These are phyloP conservation scores for Alosa alosa DNA, from an alignment of 2,113 vertebrate species.

Conservation along the genomic window DNA sequence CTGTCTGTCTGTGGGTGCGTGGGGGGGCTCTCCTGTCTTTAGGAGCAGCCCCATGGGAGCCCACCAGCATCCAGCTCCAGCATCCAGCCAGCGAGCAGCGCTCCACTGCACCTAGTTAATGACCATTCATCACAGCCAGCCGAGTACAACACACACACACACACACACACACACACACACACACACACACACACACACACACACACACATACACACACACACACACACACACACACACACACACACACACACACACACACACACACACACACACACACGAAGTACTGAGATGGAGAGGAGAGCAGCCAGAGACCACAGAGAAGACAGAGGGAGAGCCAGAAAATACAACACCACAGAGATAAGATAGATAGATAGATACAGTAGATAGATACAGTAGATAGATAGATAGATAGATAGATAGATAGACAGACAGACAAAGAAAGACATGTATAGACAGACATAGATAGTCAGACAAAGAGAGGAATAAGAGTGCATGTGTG, in stretches of 20 bases:
- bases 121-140: background rate
- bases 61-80: background rate
- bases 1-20: background rate
- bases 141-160: background rate
- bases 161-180: too few relatives aligned
- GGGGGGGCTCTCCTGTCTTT: background rate
- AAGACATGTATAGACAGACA: background rate
- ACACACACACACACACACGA: background rate
- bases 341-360: background rate
- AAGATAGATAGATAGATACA: background rate
- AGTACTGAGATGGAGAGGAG: background rate
- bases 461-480: background rate
- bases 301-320: background rate
- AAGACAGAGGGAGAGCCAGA: background rate
- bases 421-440: background rate
- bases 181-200: too few relatives aligned
- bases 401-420: background rate
- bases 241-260: background rate
- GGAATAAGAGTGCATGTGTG: background rate
- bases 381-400: background rate
- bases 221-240: background rate
- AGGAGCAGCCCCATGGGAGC: background rate
- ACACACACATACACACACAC: too few relatives aligned
- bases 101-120: slow-evolving; percentile 11
- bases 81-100: background rate